Percentiles rank a stretch among this genome's conserved stretches.
These are phyloP conservation scores for Ormyrus pomaceus DNA, from an alignment of 2,888 invertebrate genomes.

Conservation along the genomic window DNA sequence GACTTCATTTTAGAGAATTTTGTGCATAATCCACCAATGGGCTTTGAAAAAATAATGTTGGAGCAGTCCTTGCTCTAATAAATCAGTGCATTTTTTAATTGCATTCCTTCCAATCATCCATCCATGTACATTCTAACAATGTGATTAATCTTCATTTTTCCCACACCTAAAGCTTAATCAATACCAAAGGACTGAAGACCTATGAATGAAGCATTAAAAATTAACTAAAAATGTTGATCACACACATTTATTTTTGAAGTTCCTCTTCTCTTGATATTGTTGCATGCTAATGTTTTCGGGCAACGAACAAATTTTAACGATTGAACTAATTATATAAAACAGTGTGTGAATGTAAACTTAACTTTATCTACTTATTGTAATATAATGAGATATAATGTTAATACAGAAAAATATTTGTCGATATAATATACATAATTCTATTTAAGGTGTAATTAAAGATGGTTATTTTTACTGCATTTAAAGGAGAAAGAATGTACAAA, in stretches of 20 bases:
- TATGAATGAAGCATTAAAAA: conserved; percentile 30
- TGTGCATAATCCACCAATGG: conserved; percentile 87
- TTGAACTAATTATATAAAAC: not conserved
- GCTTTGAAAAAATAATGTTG: conserved; percentile 96
- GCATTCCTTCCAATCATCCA: conserved; percentile 47
- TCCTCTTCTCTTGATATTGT: conserved; percentile 44
- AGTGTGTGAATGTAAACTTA: conserved; percentile 54
- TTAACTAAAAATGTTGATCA: conserved; percentile 20
- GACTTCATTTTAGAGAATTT: conserved; percentile 96
- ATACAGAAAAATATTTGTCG: conserved; percentile 55
- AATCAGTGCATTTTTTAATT: conserved; percentile 28
- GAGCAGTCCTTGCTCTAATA: conserved; percentile 96
- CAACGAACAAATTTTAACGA: conserved; percentile 46
- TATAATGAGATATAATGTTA: conserved; percentile 61
- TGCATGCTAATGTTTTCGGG: conserved; percentile 21
- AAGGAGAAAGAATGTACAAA: conserved; percentile 33
- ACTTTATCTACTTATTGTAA: conserved; percentile 58
- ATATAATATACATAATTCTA: conserved; percentile 46
- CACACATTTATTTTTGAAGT: conserved; percentile 17
- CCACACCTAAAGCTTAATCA: conserved; percentile 38
- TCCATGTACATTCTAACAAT: conserved; percentile 44
- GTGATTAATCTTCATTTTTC: conserved; percentile 37
- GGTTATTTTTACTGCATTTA: conserved; percentile 42
- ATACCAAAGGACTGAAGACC: conserved; percentile 21
- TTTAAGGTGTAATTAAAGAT: conserved; percentile 39